Base-by-base conservation (phyloP, 2,113 vertebrate genomes). In the Tyrannus savana region DNA sequence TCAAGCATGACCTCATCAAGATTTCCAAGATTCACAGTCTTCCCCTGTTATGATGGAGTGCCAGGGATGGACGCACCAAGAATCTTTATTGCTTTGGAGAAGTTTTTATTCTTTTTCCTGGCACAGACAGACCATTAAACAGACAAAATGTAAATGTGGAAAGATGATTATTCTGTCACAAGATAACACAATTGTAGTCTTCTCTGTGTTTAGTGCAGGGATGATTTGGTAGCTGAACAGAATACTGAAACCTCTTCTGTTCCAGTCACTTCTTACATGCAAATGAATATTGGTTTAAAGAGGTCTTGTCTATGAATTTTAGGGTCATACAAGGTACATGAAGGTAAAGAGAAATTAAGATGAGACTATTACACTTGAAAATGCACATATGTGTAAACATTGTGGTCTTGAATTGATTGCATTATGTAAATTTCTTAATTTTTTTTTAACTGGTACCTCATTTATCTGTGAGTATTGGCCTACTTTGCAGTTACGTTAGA, bases 31-130 rank as follows among this genome's bases (percentile, higher is more conserved):
- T 89, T 89, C 15, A 25, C 16, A 72, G 30, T 72, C 80, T 84
- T 86, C 11, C 33, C 14, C 25, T 56, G 14, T 63, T 89, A 42
- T 75, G 60, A 59, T 41, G 52, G 30, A 52, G 12, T 64, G 79
- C 80, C 73, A 93, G n/a, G 42, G 73, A 78, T 84, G 56, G 73
- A 90, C 30, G 56, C 44, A 91, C 23, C 64, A 81, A 52, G 60
- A 75, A 74, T 86, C 83, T 90, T 93, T 94, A 84, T 58, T 85
- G 63, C 72, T 69, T 92, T 84, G 85, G 59, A 93, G 79, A 83
- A 71, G 50, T 30, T 80, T 35, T 69, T n/a, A 10, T 21, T 69
- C 53, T 90, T 91, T 95, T 94, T 94, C 75, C 85, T 94, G 92
- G 68, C 63, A 90, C 53, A 87, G 50, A 41, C 49, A 71, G 49